Conservation (phyloP, 2,113 vertebrate species). For the Rhinopomastus cyanomelas region DNA sequence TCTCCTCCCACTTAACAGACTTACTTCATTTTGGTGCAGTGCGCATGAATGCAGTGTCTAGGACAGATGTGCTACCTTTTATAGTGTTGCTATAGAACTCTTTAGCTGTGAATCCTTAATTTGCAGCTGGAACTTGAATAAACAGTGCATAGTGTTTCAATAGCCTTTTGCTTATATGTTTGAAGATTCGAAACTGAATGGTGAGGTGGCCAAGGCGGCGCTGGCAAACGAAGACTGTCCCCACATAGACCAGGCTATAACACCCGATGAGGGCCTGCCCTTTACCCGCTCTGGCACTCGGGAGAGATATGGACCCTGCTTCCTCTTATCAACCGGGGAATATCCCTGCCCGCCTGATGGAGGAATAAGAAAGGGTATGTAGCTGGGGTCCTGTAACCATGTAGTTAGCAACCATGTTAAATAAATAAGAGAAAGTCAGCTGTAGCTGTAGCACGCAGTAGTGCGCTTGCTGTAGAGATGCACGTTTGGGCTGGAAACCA, state of each 20-base stretch:
- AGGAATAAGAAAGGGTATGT: slow-evolving; percentile 99
- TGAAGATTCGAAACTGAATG: slow-evolving; percentile 98
- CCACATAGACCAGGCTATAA: slow-evolving; percentile 98
- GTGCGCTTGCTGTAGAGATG: slow-evolving; percentile 63
- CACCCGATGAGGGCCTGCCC: slow-evolving; percentile 95
- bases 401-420: slow-evolving; percentile 50
- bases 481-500: slow-evolving; percentile 70
- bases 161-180: slow-evolving; percentile 88
- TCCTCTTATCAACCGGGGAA: slow-evolving; percentile 98
- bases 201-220: slow-evolving; percentile 95
- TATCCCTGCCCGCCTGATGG: slow-evolving; percentile 94
- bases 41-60: slow-evolving; percentile 36
- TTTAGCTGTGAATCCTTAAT: slow-evolving; percentile 68
- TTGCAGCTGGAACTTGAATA: slow-evolving; percentile 64
- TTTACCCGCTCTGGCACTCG: slow-evolving; percentile 93
- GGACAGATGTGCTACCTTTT: slow-evolving; percentile 66
- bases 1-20: slow-evolving; percentile 55
- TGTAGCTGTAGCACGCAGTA: slow-evolving; percentile 48
- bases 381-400: slow-evolving; percentile 74
- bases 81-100: slow-evolving; percentile 41
- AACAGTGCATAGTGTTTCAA: slow-evolving; percentile 84
- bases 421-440: slow-evolving; percentile 40
- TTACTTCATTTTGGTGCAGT: slow-evolving; percentile 54
- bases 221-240: slow-evolving; percentile 99
- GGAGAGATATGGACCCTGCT: slow-evolving; percentile 94